phyloP scores from a whole-genome alignment of 2,888 invertebrate species.

The Drosophila anceps region DNA sequence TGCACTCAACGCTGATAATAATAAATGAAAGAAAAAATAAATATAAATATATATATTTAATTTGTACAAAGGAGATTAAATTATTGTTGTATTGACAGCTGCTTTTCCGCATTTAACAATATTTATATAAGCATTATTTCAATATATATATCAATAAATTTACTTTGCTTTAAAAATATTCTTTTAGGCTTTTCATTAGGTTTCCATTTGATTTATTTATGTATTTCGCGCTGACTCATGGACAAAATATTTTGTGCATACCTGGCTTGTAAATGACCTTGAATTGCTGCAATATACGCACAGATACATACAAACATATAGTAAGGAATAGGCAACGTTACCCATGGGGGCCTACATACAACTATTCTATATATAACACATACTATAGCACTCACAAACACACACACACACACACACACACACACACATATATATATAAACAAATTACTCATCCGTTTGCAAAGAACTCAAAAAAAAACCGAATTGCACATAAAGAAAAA shows the following conservation, averaged over 20 bases:
- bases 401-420: slow-evolving; percentile 5
- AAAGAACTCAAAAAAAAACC: slow-evolving; percentile 42
- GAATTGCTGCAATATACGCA: slow-evolving; percentile 36
- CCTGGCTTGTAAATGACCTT: slow-evolving; percentile 52
- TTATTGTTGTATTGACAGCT: slow-evolving; percentile 8
- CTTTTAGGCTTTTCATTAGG: not conserved
- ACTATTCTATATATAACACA: slow-evolving; percentile 1
- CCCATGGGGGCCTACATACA: slow-evolving; percentile 16
- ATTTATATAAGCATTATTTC: too few species aligned
- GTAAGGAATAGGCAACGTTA: slow-evolving; percentile 10
- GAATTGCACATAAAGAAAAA: slow-evolving; percentile 14
- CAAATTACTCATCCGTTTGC: slow-evolving; percentile 48
- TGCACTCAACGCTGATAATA: slow-evolving; percentile 69
- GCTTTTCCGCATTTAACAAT: slow-evolving; percentile 18
- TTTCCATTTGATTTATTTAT: not conserved
- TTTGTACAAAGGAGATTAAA: slow-evolving; percentile 23
- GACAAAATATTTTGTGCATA: slow-evolving; percentile 12
- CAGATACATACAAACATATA: slow-evolving; percentile 7
- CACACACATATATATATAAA: slow-evolving; percentile 3
- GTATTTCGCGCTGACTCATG: slow-evolving; percentile 39
- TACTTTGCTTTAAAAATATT: not conserved
- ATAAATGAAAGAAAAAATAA: slow-evolving; percentile 22
- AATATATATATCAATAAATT: not conserved
- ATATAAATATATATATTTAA: not conserved
- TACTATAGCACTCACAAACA: not conserved